Conservation (phyloP, 2,797 vertebrate genomes). For the Poeciliopsis presidionis region DNA sequence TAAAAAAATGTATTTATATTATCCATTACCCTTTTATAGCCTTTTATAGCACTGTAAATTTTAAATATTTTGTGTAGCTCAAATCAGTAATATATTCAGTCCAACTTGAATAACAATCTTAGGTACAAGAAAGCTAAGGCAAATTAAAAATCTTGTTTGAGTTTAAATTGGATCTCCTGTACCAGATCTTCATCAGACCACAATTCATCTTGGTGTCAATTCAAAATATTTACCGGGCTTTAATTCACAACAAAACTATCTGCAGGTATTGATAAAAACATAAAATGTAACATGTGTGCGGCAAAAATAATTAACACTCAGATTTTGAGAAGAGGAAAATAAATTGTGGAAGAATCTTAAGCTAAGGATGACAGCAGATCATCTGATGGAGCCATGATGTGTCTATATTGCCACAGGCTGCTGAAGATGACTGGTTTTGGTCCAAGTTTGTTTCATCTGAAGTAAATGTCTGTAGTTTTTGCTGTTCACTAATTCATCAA, state of each 20-base stretch:
- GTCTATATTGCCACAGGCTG: background rate
- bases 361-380: background rate
- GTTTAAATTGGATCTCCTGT: background rate
- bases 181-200: background rate
- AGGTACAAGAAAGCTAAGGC: background rate
- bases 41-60: background rate
- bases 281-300: background rate
- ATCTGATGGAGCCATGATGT: background rate
- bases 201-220: background rate
- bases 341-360: background rate
- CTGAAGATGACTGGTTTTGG: background rate
- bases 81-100: background rate
- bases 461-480: background rate
- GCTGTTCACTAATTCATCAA: conserved; percentile 1
- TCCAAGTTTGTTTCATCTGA: background rate
- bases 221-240: background rate
- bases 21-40: background rate
- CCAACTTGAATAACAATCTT: background rate
- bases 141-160: background rate
- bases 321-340: background rate
- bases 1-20: background rate
- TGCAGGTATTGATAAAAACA: background rate
- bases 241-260: background rate
- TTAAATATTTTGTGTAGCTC: background rate
- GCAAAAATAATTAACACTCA: background rate